A percentile compares a stretch with the other conserved stretches of the same genome.
Conservation (phyloP, 2,797 vertebrate species). For the Hydrophis major region DNA sequence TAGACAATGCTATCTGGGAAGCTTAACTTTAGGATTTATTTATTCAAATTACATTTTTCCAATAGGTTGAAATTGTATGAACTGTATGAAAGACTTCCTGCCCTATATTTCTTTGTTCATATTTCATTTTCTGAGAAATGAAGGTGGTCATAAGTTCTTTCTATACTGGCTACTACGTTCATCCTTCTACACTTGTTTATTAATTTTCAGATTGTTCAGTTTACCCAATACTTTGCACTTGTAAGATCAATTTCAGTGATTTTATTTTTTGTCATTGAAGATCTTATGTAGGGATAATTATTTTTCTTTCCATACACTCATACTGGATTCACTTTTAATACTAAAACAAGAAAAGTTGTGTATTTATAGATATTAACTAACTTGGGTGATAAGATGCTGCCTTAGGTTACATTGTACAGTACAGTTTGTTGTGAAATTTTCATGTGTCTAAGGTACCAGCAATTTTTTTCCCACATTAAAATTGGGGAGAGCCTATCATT, state of each 20-base stretch:
- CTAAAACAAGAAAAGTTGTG: neutral
- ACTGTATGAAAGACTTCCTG: neutral
- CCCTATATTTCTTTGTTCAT: neutral
- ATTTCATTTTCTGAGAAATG: neutral
- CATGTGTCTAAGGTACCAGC: neutral
- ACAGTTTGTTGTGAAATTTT: slow-evolving; percentile 5
- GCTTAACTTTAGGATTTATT: neutral
- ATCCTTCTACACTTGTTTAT: neutral
- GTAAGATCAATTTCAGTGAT: neutral
- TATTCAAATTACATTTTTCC: neutral
- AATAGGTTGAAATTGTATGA: neutral
- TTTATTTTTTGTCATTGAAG: neutral
- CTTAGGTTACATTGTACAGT: neutral
- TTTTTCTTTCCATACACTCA: neutral
- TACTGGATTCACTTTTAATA: neutral
- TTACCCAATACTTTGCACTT: neutral
- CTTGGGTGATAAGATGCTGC: neutral
- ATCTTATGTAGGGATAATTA: neutral
- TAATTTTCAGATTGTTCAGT: neutral
- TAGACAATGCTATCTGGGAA: fast-evolving
- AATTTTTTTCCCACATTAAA: neutral
- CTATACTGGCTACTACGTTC: neutral
- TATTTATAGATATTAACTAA: neutral
- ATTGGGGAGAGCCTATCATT: neutral
- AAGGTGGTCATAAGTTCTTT: neutral